These are phyloP conservation scores for Leptinotarsa lineolata DNA, from an alignment of 1,140 invertebrate species.

Conservation along the genomic window DNA sequence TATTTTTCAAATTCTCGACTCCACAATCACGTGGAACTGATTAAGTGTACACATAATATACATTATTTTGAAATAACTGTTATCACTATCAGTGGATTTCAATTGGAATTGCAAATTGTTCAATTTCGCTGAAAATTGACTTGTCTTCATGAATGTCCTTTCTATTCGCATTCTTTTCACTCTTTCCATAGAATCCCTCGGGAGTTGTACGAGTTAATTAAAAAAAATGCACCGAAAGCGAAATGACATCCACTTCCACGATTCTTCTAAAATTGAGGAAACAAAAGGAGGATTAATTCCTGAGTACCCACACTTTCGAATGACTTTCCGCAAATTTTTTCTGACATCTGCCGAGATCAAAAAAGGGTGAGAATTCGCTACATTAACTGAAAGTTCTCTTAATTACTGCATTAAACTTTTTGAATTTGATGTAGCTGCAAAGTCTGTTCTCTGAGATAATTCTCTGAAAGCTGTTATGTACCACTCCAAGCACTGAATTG, in stretches of 20 bases:
- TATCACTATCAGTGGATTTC: no score
- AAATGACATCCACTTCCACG: not conserved
- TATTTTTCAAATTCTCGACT: no score
- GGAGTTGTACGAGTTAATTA: not conserved
- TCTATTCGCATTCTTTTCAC: no score
- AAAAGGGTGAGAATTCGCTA: conserved; percentile 1
- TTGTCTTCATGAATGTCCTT: no score
- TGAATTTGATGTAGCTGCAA: conserved; percentile 1
- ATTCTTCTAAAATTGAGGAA: not conserved
- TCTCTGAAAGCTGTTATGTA: not conserved
- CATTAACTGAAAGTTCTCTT: conserved; percentile 12
- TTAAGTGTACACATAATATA: no score
- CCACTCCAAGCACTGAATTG: not conserved
- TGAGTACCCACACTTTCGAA: not conserved
- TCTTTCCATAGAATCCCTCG: no score
- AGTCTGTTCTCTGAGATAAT: not conserved
- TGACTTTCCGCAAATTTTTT: not conserved
- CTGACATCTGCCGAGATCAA: conserved; percentile 8
- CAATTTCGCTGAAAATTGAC: no score
- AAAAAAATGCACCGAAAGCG: not conserved
- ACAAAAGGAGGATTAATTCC: not conserved
- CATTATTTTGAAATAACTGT: no score
- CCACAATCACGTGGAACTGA: no score
- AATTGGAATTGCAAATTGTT: no score
- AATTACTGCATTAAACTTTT: conserved; percentile 15